phyloP scores from a whole-genome alignment of 2,797 vertebrate genomes.

The Alectoris magna region DNA sequence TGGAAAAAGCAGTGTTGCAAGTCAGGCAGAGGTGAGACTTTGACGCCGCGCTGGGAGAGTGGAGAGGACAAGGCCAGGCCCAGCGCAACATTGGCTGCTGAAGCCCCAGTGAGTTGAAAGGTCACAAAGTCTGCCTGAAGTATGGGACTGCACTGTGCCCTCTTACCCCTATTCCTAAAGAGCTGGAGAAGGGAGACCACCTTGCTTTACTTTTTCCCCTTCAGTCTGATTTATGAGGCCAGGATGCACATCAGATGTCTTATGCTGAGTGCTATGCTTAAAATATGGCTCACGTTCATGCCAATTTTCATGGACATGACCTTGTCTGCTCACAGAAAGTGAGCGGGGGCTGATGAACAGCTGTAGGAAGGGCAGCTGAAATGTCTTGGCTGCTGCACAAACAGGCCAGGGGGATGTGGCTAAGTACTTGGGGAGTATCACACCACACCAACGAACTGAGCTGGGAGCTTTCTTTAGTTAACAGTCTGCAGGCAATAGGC shows the following conservation, averaged over 20 bases:
- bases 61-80: background rate
- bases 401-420: background rate
- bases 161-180: background rate
- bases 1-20: conserved; percentile 45
- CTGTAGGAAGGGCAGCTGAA: background rate
- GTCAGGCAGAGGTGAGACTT: conserved; percentile 45
- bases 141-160: background rate
- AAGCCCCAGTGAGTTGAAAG: background rate
- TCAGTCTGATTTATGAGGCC: background rate
- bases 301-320: background rate
- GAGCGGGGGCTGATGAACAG: background rate
- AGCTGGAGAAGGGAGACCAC: background rate
- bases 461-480: background rate
- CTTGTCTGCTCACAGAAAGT: background rate
- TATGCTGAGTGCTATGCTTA: background rate
- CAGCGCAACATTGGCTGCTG: background rate
- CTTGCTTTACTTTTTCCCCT: background rate
- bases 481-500: background rate
- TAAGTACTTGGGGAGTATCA: background rate
- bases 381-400: background rate
- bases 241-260: background rate
- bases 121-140: background rate
- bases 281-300: background rate
- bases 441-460: background rate
- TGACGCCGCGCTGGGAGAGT: rapidly evolving